phyloP scores from a whole-genome alignment of 2,888 invertebrate genomes.

The Zelleria hepariella region DNA sequence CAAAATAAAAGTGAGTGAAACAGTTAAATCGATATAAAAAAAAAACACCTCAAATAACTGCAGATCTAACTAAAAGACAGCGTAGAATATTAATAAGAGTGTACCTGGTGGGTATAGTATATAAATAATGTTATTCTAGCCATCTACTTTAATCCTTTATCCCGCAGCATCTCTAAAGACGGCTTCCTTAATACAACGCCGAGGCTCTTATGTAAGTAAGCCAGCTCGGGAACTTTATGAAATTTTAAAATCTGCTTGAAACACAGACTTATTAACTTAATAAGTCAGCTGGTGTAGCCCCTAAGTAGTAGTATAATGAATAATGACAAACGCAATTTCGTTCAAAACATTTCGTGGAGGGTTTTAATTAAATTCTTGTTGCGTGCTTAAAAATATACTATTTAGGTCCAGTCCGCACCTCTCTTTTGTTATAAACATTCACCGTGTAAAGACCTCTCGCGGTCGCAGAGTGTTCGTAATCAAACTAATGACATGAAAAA shows the following conservation, averaged over 20 bases:
- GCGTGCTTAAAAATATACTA: conserved; percentile 20
- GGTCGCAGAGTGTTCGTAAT: no score
- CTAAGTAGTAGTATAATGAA: not conserved
- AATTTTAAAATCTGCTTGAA: conserved; percentile 48
- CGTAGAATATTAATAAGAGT: no score
- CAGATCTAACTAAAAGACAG: no score
- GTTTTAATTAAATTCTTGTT: conserved; percentile 13
- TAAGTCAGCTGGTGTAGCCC: not conserved
- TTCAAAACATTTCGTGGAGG: not conserved
- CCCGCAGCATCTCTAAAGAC: conserved; percentile 29
- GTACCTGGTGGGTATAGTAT: no score
- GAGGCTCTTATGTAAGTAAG: conserved; percentile 42
- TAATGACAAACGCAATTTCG: not conserved
- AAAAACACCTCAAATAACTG: no score
- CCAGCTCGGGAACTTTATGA: conserved; percentile 43
- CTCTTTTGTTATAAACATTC: no score
- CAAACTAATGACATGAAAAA: no score
- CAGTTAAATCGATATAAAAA: no score
- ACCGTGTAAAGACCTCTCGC: no score
- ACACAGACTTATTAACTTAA: conserved; percentile 13
- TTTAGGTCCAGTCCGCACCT: no score
- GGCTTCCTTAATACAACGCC: conserved; percentile 51
- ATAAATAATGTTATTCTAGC: not conserved
- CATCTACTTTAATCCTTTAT: conserved; percentile 32
- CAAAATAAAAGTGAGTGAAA: no score